Evolutionary conservation across 2,113 vertebrate species (phyloP), one percentile per base, ranked within the genome.

Genomic region (Ochotona curzoniae): DNA sequence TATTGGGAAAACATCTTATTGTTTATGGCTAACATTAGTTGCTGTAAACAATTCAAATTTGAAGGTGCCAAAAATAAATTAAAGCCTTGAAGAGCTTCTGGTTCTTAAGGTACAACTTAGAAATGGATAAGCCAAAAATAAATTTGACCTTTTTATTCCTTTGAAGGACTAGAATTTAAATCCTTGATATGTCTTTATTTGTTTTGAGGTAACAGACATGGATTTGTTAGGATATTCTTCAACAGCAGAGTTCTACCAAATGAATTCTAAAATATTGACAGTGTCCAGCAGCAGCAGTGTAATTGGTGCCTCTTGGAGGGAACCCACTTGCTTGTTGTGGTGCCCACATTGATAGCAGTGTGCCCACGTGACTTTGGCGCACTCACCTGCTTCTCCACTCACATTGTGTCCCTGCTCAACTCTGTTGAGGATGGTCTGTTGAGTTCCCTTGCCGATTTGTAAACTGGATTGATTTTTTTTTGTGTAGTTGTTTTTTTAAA

Each of bases 11-110:
- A 67, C 7, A 76, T 83, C 32, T 23, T 44, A 0, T 10, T 23
- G 25, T 71, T 75, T 69, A 67, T 63, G 49, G 21, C 49, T 83
- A 75, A 70, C 5, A 23, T 83, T 61, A 64, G 26, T 47, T 51
- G 44, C 8, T 64, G 35, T 54, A 30, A 81, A 80, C 54, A 93
- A 89, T 82, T 85, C 91, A 79, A 76, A 66, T 70, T 95, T 74
- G 17, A 30, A 17, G 83, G 79, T 25, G 49, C n/a, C 13, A 90
- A 49, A 91, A 94, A 89, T 67, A 30, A 35, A 7, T 67, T 75
- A 38, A 67, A 96, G 75, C n/a, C 60, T 26, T 18, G 1, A 84
- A 61, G 1, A 83, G 11, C 7, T 83, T 78, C 3, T 44, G 82
- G 25, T 83, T 69, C 67, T 8, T 71, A 60, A 85, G 57, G 69